Percentiles rank a stretch among this genome's conserved stretches.
Evolutionary conservation across 2,888 invertebrate species (phyloP).

Genomic region (Seira musarum): DNA sequence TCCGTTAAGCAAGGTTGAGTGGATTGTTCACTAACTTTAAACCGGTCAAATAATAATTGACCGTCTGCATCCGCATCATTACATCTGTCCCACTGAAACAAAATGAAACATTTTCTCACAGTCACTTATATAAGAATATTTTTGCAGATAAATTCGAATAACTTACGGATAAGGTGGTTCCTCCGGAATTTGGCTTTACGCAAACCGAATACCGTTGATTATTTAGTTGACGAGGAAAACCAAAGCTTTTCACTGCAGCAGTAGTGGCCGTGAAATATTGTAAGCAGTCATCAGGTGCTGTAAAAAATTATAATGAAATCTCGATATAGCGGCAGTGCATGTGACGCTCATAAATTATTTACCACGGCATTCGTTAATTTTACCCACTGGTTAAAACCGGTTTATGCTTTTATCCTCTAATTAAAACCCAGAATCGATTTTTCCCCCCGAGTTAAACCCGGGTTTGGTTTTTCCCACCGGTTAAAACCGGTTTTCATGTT

Average conservation of each 20-base stretch:
- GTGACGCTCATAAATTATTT: no score
- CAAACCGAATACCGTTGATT: constrained; percentile 61
- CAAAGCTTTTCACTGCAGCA: constrained; percentile 53
- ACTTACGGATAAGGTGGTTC: constrained; percentile 45
- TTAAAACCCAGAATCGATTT: no score
- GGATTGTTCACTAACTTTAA: constrained; percentile 31
- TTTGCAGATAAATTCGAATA: no score
- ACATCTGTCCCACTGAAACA: constrained; percentile 51
- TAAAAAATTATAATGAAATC: neutral
- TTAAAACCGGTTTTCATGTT: no score
- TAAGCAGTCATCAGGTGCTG: constrained; percentile 59
- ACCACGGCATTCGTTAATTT: no score
- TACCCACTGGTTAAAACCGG: no score
- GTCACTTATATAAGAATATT: no score
- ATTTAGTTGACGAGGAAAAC: constrained; percentile 60
- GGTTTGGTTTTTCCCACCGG: no score
- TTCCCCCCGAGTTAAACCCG: no score
- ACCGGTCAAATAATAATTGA: constrained; percentile 19
- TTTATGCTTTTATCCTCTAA: no score
- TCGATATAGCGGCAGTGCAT: neutral
- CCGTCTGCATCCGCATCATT: constrained; percentile 31
- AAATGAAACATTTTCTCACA: no score
- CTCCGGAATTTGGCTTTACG: constrained; percentile 42
- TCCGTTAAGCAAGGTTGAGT: constrained; percentile 33
- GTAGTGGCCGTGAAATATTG: constrained; percentile 55